Percentiles rank a stretch among this genome's conserved stretches.
Conservation (phyloP, 2,797 vertebrate species). For the Gobionotothen gibberifrons region DNA sequence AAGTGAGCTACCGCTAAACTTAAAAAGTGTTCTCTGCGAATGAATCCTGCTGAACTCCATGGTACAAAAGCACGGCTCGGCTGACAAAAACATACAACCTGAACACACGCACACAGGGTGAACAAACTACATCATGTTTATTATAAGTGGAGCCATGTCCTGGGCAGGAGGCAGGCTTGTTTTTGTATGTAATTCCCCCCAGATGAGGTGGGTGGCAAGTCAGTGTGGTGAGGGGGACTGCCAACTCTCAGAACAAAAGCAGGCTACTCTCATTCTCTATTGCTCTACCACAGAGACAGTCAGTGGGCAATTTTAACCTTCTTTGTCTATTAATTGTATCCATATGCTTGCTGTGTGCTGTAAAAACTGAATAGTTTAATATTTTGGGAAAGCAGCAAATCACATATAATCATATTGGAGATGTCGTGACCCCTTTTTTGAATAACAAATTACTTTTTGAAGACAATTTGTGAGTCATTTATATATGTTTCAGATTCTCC, state of each 20-base stretch:
- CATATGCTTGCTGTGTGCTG: not conserved
- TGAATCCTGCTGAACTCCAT: constrained; percentile 30
- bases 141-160: constrained; percentile 67
- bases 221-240: constrained; percentile 40
- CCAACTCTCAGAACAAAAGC: constrained; percentile 23
- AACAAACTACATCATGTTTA: constrained; percentile 67
- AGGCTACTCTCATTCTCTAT: constrained; percentile 4
- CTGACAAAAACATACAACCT: constrained; percentile 57
- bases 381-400: not conserved
- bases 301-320: constrained; percentile 2
- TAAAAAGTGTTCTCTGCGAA: constrained; percentile 14
- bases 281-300: constrained; percentile 32
- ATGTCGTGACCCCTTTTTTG: no score
- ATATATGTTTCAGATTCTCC: no score
- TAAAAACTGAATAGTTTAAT: not conserved
- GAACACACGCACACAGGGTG: constrained; percentile 39
- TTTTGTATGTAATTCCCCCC: constrained; percentile 77
- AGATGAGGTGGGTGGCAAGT: constrained; percentile 75
- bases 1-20: not conserved
- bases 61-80: constrained; percentile 26
- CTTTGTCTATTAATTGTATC: not conserved
- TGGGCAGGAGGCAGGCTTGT: constrained; percentile 56
- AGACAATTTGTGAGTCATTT: no score
- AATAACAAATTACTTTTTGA: no score
- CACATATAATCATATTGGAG: no score